Conservation (phyloP, 2,797 vertebrate genomes). For the Cuniculus paca region DNA sequence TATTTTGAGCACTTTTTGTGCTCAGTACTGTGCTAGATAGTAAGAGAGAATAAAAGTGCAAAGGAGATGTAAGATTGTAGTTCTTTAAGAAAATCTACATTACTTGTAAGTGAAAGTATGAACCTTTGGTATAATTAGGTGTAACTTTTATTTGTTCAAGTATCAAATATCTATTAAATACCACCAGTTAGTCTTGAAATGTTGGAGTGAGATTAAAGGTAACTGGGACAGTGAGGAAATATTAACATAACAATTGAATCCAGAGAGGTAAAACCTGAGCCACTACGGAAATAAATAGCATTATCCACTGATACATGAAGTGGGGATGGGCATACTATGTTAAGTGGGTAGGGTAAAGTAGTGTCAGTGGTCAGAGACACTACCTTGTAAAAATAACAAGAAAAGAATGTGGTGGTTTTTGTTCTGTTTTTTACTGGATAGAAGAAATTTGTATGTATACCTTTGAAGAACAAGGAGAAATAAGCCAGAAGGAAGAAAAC, state of each 20-base stretch:
- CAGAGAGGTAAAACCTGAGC: background rate
- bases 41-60: background rate
- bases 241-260: background rate
- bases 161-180: slow-evolving; percentile 44
- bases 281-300: background rate
- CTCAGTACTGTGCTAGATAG: background rate
- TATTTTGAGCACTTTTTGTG: slow-evolving; percentile 42
- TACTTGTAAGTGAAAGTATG: slow-evolving; percentile 28
- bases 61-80: background rate
- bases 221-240: slow-evolving; percentile 41
- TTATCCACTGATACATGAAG: background rate
- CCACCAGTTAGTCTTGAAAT: background rate
- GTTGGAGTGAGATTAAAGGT: slow-evolving; percentile 18
- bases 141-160: background rate
- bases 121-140: slow-evolving; percentile 15
- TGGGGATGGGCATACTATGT: background rate
- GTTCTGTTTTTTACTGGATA: background rate
- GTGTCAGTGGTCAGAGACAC: background rate
- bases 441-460: background rate
- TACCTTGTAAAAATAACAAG: background rate
- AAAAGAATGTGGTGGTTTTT: background rate
- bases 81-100: background rate
- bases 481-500: slow-evolving; percentile 11
- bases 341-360: background rate
- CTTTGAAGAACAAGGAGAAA: slow-evolving; percentile 52